Base-by-base conservation (phyloP, 2,888 invertebrate species). In the Drosophila rellima region DNA sequence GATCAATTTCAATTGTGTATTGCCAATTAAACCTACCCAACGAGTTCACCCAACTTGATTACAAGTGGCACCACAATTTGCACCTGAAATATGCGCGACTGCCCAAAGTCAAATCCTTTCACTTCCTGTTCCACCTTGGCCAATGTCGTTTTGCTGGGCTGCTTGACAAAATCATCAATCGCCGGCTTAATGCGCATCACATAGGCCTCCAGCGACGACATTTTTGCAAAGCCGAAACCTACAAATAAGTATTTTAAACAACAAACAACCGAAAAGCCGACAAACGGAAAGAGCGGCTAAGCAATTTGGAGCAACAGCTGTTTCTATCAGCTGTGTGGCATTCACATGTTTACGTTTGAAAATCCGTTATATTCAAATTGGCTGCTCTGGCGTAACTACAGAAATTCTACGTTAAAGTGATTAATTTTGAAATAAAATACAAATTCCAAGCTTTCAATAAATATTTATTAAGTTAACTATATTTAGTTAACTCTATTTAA, bases 401-500 rank as follows among this genome's bases (percentile, higher is more conserved):
- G 26, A 7, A 26, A 7, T n/a, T n/a, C n/a, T 26, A 26, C 26
- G 26, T 7, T 23, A 1, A 23, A n/a, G n/a, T n/a, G n/a, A n/a
- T n/a, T n/a, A n/a, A n/a, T n/a, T n/a, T n/a, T n/a, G n/a, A 20
- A 13, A 37, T 20, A 45, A 23, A 37, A 17, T 7, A 11, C 5
- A n/a, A 7, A 15, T 29, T 7, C 18, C 26, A 17, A 10, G 10
- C 17, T 39, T 40, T 10, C 11, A 18, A 18, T 40, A 10, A 18
- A 18, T 13, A 23, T 29, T 17, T 15, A 47, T 26, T 18, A 5
- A 20, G 17, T 39, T 18, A 40, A 35, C 17, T 56, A 8, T 26
- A 31, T 2, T 31, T 39, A 0, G 8, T 44, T 44, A 17, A 2
- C 33, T 1, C 3, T n/a, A 50, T 18, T 66, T 98, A 99, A 94